Evolutionary conservation across 1,140 invertebrate species (phyloP), one percentile per base, ranked within the genome.

Genomic region (Eriocheir sinensis): DNA sequence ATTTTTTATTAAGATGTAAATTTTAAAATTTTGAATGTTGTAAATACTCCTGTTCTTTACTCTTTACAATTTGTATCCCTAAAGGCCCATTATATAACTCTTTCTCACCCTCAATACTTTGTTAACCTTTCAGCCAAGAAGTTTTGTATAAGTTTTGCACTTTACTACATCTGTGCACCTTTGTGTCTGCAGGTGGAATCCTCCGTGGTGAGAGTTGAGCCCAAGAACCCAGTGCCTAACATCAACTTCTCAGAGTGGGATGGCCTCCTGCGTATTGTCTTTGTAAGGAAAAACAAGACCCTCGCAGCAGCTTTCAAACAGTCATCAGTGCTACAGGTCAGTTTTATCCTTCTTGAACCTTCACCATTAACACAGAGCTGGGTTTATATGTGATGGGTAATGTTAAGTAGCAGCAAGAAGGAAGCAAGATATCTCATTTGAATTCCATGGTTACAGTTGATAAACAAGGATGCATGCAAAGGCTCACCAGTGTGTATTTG

Each of bases 231-330:
- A 86, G 98, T 99, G 53, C 99, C 99, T 40, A 98, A 98, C 17
- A 98, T 99, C 40, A 99, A 99, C 97, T 99, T 99, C 97, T 98
- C 98, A 96, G 99, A 99, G 97, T 99, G 99, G 99, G 99, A 99
- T 97, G 99, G 99, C 12, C 97, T 99, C 30, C 98, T 99, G 0
- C 97, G 99, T 96, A 99, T 99, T 96, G 98, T 98, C 38, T 99
- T 99, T 97, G 97, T 98, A 0, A 97, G 99, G 95, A 99, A 99
- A 97, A 99, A 99, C 96, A 99, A 99, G 97, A 99, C 98, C 3
- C 96, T 99, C 12, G 97, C 97, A 83, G 98, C 99, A 15, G 97
- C 98, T 89, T 99, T 99, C 96, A 98, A 98, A 96, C 98, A 98
- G 96, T 98, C 98, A 15, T 97, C 98, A 85, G 98, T 99, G 8